Conservation (phyloP, 2,888 invertebrate genomes). For the Apamea epomidion region DNA sequence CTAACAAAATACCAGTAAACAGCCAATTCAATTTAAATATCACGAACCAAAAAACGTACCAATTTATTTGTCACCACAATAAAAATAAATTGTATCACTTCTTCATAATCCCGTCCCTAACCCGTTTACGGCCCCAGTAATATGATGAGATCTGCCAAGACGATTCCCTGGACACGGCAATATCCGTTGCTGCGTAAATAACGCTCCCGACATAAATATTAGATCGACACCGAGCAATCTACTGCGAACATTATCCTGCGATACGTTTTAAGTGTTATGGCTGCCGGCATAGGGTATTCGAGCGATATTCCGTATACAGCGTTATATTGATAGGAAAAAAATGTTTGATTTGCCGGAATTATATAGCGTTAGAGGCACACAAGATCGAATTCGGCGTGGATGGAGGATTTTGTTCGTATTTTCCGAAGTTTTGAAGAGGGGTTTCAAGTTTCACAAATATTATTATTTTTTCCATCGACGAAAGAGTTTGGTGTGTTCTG, state of each 20-base stretch:
- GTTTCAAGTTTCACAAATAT: conserved; percentile 33
- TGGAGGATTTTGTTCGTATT: conserved; percentile 17
- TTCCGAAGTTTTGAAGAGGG: conserved; percentile 29
- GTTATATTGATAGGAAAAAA: conserved; percentile 42
- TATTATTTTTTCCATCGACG: conserved; percentile 16
- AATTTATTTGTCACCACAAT: conserved; percentile 65
- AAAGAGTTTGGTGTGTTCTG: not conserved
- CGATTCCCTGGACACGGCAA: conserved; percentile 77
- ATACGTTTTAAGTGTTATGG: conserved; percentile 76
- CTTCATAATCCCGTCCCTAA: conserved; percentile 69
- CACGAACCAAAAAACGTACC: conserved; percentile 52
- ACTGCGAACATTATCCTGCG: conserved; percentile 74
- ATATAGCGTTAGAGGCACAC: conserved; percentile 37
- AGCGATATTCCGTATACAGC: conserved; percentile 31
- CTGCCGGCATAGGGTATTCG: conserved; percentile 39
- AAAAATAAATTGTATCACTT: conserved; percentile 68
- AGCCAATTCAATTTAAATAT: conserved; percentile 63
- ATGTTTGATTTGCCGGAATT: conserved; percentile 56
- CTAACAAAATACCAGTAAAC: conserved; percentile 34
- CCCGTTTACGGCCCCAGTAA: conserved; percentile 73
- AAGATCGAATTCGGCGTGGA: conserved; percentile 28
- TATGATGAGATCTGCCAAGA: conserved; percentile 76
- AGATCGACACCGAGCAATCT: conserved; percentile 81
- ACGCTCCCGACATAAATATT: conserved; percentile 80
- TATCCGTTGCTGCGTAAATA: conserved; percentile 80